Evolutionary conservation across 2,888 invertebrate genomes (phyloP).

Genomic region (Automeris io): DNA sequence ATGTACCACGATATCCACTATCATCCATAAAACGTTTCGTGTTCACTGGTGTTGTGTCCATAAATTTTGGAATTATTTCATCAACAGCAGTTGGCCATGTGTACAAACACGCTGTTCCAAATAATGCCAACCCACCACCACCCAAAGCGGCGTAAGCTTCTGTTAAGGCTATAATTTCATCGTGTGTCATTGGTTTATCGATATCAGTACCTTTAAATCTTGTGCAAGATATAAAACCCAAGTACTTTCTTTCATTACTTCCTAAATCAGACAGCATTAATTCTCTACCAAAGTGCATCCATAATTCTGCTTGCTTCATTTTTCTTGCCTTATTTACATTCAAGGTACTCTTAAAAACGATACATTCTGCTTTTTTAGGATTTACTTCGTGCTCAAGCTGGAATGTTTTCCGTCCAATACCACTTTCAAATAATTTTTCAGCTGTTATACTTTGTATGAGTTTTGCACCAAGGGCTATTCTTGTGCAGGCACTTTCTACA

Average conservation of each 20-base stretch:
- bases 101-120: conserved; percentile 93
- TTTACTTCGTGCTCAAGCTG: conserved; percentile 82
- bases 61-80: conserved; percentile 78
- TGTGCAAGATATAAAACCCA: conserved; percentile 93
- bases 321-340: conserved; percentile 82
- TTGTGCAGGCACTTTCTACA: conserved; percentile 82
- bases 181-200: conserved; percentile 80
- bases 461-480: conserved; percentile 86
- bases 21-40: conserved; percentile 89
- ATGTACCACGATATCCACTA: conserved; percentile 91
- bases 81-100: conserved; percentile 89
- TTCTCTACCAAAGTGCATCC: conserved; percentile 91
- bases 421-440: conserved; percentile 89
- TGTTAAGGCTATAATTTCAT: conserved; percentile 81
- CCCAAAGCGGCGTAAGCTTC: conserved; percentile 94
- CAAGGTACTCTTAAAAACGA: conserved; percentile 84
- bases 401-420: conserved; percentile 88
- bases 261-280: conserved; percentile 83
- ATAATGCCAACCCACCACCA: conserved; percentile 92
- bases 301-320: conserved; percentile 87
- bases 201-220: conserved; percentile 81
- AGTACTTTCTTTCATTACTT: conserved; percentile 85
- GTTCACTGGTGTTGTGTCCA: conserved; percentile 80
- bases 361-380: conserved; percentile 78
- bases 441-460: conserved; percentile 91